A percentile compares a stretch with the other conserved stretches of the same genome.
These are phyloP conservation scores for Pocillopora grandis DNA, from an alignment of 92 coral and sea anemone species.

Conservation along the genomic window DNA sequence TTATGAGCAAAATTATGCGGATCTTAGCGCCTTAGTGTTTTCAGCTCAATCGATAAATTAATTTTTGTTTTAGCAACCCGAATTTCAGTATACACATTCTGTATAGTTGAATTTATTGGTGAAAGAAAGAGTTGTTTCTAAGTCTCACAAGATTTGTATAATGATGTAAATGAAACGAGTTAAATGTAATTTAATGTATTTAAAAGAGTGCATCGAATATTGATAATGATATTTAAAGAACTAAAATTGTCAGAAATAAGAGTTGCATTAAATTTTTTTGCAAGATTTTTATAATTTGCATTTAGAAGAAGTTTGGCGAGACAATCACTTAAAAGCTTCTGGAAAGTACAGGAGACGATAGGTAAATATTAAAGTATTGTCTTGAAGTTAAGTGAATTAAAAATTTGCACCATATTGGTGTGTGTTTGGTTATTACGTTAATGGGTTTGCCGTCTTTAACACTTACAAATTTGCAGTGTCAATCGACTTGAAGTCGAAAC, in stretches of 20 bases:
- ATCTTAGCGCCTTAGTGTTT: too few relatives aligned
- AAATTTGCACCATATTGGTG: neutral
- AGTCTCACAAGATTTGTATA: neutral
- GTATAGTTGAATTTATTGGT: neutral
- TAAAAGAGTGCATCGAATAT: constrained; percentile 17
- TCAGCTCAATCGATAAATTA: too few relatives aligned
- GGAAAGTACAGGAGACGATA: neutral
- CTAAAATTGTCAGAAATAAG: neutral
- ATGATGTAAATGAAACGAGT: neutral
- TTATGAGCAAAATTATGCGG: too few relatives aligned
- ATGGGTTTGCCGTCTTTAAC: too few relatives aligned
- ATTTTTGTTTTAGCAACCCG: neutral
- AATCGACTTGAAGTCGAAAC: too few relatives aligned
- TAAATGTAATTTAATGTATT: constrained; percentile 20
- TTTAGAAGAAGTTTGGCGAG: neutral
- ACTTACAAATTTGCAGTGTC: too few relatives aligned
- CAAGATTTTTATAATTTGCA: constrained; percentile 1
- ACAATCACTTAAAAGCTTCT: neutral
- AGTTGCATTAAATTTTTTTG: constrained; percentile 4
- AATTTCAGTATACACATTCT: neutral
- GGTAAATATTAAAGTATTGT: neutral
- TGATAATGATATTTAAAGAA: constrained; percentile 23
- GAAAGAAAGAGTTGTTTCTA: neutral
- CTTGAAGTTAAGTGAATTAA: neutral
- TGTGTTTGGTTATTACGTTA: neutral